phyloP scores from a whole-genome alignment of 2,797 vertebrate genomes.

The Podargus strigoides region DNA sequence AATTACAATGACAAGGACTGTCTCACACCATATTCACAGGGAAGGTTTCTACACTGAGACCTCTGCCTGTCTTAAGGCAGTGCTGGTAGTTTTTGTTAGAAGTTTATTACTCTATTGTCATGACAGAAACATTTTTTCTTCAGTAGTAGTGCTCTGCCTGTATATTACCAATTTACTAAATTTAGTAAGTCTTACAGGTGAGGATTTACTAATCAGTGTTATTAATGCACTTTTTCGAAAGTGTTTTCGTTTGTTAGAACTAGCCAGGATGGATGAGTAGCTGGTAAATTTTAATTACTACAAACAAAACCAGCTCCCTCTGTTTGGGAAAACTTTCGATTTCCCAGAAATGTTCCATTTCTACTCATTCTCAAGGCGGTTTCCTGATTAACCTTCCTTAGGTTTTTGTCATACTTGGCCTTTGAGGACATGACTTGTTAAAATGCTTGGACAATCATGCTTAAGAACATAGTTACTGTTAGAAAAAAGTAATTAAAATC shows the following conservation, averaged over 20 bases:
- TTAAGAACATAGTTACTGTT: not conserved
- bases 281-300: not conserved
- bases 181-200: not conserved
- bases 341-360: not conserved
- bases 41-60: not conserved
- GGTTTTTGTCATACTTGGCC: not conserved
- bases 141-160: not conserved
- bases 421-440: not conserved
- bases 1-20: not conserved
- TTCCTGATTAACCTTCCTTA: not conserved
- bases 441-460: not conserved
- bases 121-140: not conserved
- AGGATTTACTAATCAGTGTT: not conserved
- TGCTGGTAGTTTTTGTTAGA: not conserved
- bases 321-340: not conserved
- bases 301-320: not conserved
- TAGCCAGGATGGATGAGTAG: not conserved
- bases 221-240: rapidly evolving
- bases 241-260: not conserved
- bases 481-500: not conserved
- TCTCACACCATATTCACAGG: not conserved
- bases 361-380: not conserved
- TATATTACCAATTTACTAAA: not conserved
- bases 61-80: not conserved
- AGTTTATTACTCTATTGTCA: not conserved